Evolutionary conservation across 1,140 invertebrate genomes (phyloP), one percentile per base, ranked within the genome.

Genomic region (Apis laboriosa): DNA sequence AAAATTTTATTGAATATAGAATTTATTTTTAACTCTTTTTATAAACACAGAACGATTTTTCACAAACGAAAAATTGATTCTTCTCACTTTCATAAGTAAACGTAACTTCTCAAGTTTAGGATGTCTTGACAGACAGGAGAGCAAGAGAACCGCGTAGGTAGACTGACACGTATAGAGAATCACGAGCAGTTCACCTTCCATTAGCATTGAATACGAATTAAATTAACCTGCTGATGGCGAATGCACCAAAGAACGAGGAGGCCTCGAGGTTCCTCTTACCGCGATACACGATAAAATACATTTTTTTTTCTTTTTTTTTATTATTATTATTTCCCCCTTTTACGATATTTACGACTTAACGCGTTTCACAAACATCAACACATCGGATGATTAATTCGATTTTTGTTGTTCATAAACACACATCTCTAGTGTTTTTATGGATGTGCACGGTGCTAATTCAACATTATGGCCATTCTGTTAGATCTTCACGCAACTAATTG

Each of bases 191-290:
- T 88, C 77, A 84, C 85, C 82, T 87, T 81, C 77, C 67, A 88
- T 88, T 88, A 88, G 86, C 86, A 88, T 88, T 88, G 86, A 88
- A 88, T 88, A 77, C 63, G 86, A 87, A 85, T 88, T 63, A 83
- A 88, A 87, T 88, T 87, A 85, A 88, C 83, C 83, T 84, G 79
- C 76, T 63, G 86, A 82, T 88, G 77, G 77, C 77, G 83, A 68
- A 88, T 84, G 84, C 78, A 21, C 34, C n/a, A 73, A 80, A 43
- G 84, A 51, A 77, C 61, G 67, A 84, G 34, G 34, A 75, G 73
- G 51, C 24, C 17, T 51, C 43, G 75, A 73, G 53, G 79, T 24
- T 68, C 74, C 74, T 68, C 74, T 77, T 68, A 82, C 51, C 58
- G 9, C 15, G 51, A 55, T 71, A 78, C 70, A 56, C 76, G 63